Conservation (phyloP, 2,888 invertebrate genomes). For the Auanema freiburgensis region DNA sequence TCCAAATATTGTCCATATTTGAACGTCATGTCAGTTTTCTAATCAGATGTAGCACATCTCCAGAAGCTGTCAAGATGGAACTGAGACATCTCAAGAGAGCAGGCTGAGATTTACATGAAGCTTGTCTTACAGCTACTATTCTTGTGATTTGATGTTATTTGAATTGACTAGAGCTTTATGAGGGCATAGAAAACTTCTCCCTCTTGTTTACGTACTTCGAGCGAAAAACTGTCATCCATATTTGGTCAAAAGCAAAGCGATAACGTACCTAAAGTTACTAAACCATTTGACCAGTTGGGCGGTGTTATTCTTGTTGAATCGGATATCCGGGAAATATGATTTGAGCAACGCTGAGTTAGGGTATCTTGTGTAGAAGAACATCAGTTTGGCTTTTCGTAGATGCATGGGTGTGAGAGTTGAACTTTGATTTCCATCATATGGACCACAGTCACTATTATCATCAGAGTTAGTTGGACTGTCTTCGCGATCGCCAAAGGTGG, state of each 20-base stretch:
- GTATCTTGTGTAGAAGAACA: constrained; percentile 99
- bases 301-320: constrained; percentile 99
- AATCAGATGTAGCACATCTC: not conserved
- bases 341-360: constrained; percentile 98
- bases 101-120: no score
- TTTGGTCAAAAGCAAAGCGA: not conserved
- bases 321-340: constrained; percentile 99
- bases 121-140: no score
- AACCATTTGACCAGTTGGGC: constrained; percentile 99
- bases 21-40: no score
- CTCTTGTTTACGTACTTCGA: no score
- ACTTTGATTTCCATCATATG: constrained; percentile 44
- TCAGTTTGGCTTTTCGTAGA: constrained; percentile 98
- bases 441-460: constrained; percentile 50
- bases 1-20: no score
- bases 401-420: constrained; percentile 95
- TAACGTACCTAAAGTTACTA: constrained; percentile 93
- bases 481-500: constrained; percentile 41
- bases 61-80: constrained; percentile 4
- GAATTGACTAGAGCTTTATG: no score
- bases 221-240: no score
- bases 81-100: not conserved
- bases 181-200: no score
- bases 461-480: constrained; percentile 56
- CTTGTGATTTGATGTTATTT: no score